Base-by-base conservation (phyloP, 2,888 invertebrate genomes). In the Lordiphosa andalusiaca region DNA sequence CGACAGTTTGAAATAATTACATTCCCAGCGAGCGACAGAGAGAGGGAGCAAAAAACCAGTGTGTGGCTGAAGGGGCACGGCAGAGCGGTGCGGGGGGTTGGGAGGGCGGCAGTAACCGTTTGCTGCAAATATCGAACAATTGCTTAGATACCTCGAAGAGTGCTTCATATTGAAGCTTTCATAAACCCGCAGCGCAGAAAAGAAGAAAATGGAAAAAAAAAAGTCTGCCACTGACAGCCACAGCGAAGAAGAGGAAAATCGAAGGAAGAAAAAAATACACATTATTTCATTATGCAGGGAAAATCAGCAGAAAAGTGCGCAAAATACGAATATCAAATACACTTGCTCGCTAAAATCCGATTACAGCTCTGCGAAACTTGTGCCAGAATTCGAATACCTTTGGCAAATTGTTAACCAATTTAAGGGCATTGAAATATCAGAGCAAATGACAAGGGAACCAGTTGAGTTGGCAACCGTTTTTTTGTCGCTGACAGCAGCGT, bases 1-100 rank as follows among this genome's bases (percentile, higher is more conserved):
- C 73, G 84, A 83, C 81, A 77, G 84, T 83, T 83, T 71, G 68
- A 77, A 83, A 77, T 77, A 77, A 77, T 77, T 83, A 77, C 71
- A 65, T 68, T 69, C 75, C 58, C 64, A 46, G 47, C 6, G 44
- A 12, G 40, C 12, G 33, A 16, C 16, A 33, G 19, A 12, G 19
- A 12, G 19, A 41, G 16, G 7, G 38, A 6, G 7, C 46, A 33
- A 30, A 30, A 30, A 3, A 23, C 6, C n/a, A 13, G 33, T 3
- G 10, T 25, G 23, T 30, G 6, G 44, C 13, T 23, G 16, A 25
- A 9, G 4, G 30, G 10, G 9, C 16, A 2, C 16, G 16, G 1
- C 16, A 16, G 16, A 25, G 42, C 10, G n/a, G 36, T n/a, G 13
- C 2, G 9, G 4, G 30, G 10, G 9, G 9, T 13, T n/a, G n/a